Conservation (phyloP, 2,888 invertebrate genomes). For the Zaprionus lineosus region DNA sequence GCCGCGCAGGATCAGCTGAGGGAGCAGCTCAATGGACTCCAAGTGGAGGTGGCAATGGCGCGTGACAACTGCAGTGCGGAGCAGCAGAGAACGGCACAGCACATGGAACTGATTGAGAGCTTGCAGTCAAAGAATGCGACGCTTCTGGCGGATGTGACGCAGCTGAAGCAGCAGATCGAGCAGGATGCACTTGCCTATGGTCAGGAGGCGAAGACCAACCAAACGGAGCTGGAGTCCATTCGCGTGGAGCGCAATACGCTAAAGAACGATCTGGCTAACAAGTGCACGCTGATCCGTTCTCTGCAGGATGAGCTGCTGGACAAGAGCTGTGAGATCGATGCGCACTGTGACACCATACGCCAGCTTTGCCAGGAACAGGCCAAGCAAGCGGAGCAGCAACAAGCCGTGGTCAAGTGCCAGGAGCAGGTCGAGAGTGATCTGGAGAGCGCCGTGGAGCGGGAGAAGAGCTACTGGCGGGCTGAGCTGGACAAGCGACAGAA, state of each 20-base stretch:
- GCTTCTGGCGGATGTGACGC: conserved; percentile 67
- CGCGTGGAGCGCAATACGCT: conserved; percentile 80
- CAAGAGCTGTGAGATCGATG: conserved; percentile 81
- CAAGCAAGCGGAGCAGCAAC: conserved; percentile 81
- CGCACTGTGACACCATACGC: conserved; percentile 80
- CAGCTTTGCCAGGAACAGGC: conserved; percentile 79
- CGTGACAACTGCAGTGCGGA: conserved; percentile 58
- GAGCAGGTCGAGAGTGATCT: conserved; percentile 82
- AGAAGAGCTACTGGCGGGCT: conserved; percentile 83
- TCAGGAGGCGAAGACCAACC: conserved; percentile 75
- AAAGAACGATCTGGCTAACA: conserved; percentile 80
- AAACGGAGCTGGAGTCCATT: conserved; percentile 79
- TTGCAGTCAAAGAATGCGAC: conserved; percentile 74
- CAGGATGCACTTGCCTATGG: conserved; percentile 79
- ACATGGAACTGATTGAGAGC: conserved; percentile 69
- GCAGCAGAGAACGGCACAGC: conserved; percentile 66
- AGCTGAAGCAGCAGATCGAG: conserved; percentile 79
- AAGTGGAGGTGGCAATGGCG: conserved; percentile 64
- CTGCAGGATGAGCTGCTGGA: conserved; percentile 81
- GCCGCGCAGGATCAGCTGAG: conserved; percentile 48
- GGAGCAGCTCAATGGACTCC: conserved; percentile 53
- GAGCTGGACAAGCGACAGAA: conserved; percentile 85
- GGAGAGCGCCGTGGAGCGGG: conserved; percentile 82
- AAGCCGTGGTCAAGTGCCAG: conserved; percentile 83
- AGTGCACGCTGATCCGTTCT: conserved; percentile 80